Evolutionary conservation across 2,888 invertebrate genomes (phyloP), one percentile per base, ranked within the genome.

Genomic region (Scotopteryx bipunctaria): DNA sequence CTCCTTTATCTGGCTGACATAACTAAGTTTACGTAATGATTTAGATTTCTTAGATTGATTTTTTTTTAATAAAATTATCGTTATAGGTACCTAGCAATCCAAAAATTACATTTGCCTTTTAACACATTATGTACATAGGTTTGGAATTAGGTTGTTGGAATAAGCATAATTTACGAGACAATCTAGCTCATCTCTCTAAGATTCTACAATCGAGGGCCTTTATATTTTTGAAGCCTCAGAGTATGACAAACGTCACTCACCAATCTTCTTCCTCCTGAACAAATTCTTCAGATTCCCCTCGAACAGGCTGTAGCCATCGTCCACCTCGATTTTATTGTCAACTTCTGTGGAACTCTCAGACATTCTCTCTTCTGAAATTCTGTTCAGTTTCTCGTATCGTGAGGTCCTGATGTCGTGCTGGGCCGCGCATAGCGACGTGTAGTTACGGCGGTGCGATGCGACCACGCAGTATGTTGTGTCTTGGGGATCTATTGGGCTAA

Each of bases 401-500:
- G 57, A 72, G 0, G 66, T 52, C 60, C 78, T 81, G 1, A 81
- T 64, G 35, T 88, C 88, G 27, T 72, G 72, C 52, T 86, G 87
- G 0, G 90, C 90, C 0, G 87, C 83, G 48, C 90, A 90, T 0
- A 90, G 76, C 0, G 90, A 87, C 0, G 87, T 87, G 67, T 88
- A 90, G 72, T 86, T 87, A 49, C 74, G 83, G 13, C 71, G 72
- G 21, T 80, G 79, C 0, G 89, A 89, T 1, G 87, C 87, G 0
- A 90, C 86, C 0, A 89, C 85, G 66, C 88, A 90, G 65, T 90
- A 90, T 8, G 74, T 76, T 0, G 89, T 88, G 6, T 78, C 73
- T 73, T 89, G 88, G 0, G 90, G 90, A 51, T 90, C 90, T 61
- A 90, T 84, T 16, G 90, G 89, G 51, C 90, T 90, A 78, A 14